Conservation (phyloP, 2,113 vertebrate species). For the Herpailurus yagouaroundi region DNA sequence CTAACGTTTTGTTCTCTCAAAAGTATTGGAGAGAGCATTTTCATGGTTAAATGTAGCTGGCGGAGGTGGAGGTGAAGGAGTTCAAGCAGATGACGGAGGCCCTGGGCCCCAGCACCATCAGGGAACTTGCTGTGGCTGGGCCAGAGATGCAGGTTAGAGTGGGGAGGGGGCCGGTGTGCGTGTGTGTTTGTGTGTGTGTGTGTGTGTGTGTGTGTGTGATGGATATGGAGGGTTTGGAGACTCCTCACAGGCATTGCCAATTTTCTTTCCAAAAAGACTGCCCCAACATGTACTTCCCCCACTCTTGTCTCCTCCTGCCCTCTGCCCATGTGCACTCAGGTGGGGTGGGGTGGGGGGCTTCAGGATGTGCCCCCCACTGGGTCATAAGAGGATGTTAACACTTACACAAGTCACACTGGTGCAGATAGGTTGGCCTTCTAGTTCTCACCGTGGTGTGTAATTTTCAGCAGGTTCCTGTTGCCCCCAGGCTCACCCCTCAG, state of each 20-base stretch:
- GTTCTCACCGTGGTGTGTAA: background rate
- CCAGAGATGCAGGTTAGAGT: slow-evolving; percentile 91
- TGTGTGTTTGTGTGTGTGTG: fast-evolving
- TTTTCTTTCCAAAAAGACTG: background rate
- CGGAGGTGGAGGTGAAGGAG: slow-evolving; percentile 86
- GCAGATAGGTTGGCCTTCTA: background rate
- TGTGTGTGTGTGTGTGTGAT: background rate
- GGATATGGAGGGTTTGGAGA: background rate
- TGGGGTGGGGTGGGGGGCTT: background rate
- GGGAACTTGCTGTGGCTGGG: slow-evolving; percentile 90
- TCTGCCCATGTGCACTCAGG: background rate
- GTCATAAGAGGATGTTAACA: background rate
- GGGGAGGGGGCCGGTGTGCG: fast-evolving
- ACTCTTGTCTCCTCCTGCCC: background rate
- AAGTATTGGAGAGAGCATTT: background rate
- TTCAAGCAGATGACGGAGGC: slow-evolving; percentile 87
- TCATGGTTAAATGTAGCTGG: slow-evolving; percentile 63
- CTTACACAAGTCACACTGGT: background rate
- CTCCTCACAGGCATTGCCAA: background rate
- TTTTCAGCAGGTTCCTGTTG: background rate
- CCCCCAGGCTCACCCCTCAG: background rate
- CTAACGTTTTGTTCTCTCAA: slow-evolving; percentile 19
- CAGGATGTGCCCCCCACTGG: background rate
- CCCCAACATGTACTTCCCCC: fast-evolving
- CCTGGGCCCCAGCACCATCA: slow-evolving; percentile 88